Conservation (phyloP, 2,888 invertebrate genomes). For the Ornithoptera alexandrae region DNA sequence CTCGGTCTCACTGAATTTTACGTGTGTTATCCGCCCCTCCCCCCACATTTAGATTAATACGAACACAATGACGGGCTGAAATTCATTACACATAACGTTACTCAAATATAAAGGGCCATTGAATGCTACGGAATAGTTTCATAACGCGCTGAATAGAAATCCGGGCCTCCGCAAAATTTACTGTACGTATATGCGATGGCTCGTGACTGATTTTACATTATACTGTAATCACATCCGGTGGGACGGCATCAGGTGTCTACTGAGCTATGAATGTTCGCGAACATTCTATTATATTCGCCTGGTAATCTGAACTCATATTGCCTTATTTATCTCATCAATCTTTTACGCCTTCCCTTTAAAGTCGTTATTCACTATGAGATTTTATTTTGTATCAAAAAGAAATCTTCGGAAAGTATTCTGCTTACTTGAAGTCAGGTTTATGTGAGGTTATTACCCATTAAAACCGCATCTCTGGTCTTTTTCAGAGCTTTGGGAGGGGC, state of each 20-base stretch:
- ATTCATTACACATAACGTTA: conserved; percentile 41
- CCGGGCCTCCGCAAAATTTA: conserved; percentile 70
- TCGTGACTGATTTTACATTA: conserved; percentile 56
- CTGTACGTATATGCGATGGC: conserved; percentile 63
- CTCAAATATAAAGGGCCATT: conserved; percentile 46
- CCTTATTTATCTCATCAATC: not conserved
- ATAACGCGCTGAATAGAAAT: conserved; percentile 61
- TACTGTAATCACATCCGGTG: conserved; percentile 34
- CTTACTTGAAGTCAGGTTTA: no score
- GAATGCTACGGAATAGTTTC: conserved; percentile 45
- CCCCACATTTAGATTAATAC: conserved; percentile 19
- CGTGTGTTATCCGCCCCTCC: not conserved
- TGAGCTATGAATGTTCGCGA: not conserved
- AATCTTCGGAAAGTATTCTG: no score
- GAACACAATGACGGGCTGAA: conserved; percentile 46
- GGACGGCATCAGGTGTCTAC: conserved; percentile 3
- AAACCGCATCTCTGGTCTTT: no score
- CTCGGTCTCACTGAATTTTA: not conserved
- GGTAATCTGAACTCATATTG: not conserved
- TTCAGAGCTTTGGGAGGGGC: no score
- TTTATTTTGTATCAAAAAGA: no score
- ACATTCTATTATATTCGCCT: not conserved
- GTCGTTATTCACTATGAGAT: no score
- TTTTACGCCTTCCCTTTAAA: no score
- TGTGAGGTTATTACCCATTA: no score